A percentile compares a stretch with the other conserved stretches of the same genome.
Conservation (phyloP, 2,797 vertebrate species). For the Oophaga sylvatica region DNA sequence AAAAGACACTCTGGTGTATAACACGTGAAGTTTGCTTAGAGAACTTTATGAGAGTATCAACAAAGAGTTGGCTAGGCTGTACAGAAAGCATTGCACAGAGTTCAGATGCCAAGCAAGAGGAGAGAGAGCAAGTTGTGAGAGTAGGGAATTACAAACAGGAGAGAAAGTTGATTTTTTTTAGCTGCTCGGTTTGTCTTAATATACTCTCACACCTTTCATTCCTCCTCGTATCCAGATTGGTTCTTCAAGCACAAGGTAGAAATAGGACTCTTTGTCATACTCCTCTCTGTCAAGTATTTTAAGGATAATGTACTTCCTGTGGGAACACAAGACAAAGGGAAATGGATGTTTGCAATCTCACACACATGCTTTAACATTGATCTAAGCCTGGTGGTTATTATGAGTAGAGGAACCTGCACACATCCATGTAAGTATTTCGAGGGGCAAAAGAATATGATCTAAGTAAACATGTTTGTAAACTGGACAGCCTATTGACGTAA, state of each 20-base stretch:
- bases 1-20: not conserved
- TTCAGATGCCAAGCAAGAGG: slow-evolving; percentile 73
- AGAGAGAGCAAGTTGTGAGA: slow-evolving; percentile 78
- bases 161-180: slow-evolving; percentile 71
- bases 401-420: slow-evolving; percentile 68
- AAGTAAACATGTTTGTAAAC: not conserved
- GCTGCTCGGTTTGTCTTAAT: slow-evolving; percentile 75
- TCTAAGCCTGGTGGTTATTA: slow-evolving; percentile 68
- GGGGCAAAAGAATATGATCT: slow-evolving; percentile 62
- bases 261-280: slow-evolving; percentile 93
- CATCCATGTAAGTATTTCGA: slow-evolving; percentile 68
- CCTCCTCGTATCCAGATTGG: slow-evolving; percentile 91
- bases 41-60: slow-evolving; percentile 50
- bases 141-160: slow-evolving; percentile 80
- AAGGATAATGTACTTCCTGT: slow-evolving; percentile 93
- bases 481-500: not conserved
- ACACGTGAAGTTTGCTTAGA: slow-evolving; percentile 15
- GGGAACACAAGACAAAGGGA: slow-evolving; percentile 91
- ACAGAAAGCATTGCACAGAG: slow-evolving; percentile 72
- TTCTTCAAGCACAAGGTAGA: slow-evolving; percentile 93
- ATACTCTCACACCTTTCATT: slow-evolving; percentile 94
- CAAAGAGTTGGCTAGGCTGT: slow-evolving; percentile 69
- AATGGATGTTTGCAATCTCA: slow-evolving; percentile 80
- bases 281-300: slow-evolving; percentile 91
- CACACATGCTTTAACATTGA: slow-evolving; percentile 73